Percentiles rank a stretch among this genome's conserved stretches.
These are phyloP conservation scores for Mustela lutreola DNA, from an alignment of 2,113 vertebrate genomes.

Conservation along the genomic window DNA sequence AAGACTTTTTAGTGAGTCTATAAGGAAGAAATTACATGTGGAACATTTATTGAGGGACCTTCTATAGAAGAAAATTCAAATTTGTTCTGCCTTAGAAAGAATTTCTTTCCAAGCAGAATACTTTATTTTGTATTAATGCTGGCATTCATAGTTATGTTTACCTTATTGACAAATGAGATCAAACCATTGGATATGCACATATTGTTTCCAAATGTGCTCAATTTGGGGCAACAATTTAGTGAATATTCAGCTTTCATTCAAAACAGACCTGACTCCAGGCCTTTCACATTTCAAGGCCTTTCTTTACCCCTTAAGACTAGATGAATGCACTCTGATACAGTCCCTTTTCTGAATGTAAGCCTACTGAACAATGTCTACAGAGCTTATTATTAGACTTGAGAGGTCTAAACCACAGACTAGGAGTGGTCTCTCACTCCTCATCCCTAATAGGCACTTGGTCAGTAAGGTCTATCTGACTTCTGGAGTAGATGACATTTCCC, in stretches of 20 bases:
- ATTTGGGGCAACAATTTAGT: constrained; percentile 60
- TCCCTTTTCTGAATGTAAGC: constrained; percentile 4
- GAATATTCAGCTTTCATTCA: constrained; percentile 68
- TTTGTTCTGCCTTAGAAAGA: constrained; percentile 59
- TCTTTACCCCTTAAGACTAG: constrained; percentile 7
- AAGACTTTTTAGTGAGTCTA: constrained; percentile 12
- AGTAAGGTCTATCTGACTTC: background rate
- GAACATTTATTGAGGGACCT: background rate
- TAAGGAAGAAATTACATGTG: background rate
- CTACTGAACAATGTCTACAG: background rate
- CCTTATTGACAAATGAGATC: constrained; percentile 66
- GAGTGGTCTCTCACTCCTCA: background rate
- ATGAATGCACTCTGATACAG: background rate
- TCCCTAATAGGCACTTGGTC: background rate
- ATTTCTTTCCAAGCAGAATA: constrained; percentile 48
- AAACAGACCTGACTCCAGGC: constrained; percentile 65
- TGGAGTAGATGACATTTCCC: background rate
- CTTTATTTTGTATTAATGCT: constrained; percentile 72
- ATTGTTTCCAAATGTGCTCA: constrained; percentile 70
- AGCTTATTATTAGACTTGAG: constrained; percentile 3
- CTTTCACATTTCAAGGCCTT: constrained; percentile 49
- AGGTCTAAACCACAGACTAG: background rate
- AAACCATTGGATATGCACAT: constrained; percentile 59
- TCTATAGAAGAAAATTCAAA: constrained; percentile 55
- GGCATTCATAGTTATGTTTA: constrained; percentile 60